Base-by-base conservation (phyloP, 2,888 invertebrate species). In the Cephus spinipes region DNA sequence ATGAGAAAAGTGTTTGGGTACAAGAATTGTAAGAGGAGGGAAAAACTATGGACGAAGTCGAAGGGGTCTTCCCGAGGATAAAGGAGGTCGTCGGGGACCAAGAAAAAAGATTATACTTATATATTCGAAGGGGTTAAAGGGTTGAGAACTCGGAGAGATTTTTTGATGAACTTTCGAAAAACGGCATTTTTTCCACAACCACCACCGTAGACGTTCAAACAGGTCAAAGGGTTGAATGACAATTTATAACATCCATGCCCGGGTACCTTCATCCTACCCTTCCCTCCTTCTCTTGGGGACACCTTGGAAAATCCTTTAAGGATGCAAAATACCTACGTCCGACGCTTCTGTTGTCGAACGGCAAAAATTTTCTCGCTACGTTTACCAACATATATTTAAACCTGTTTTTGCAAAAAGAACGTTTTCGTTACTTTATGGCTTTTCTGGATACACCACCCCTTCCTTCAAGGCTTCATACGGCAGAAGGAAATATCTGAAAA, bases 191-290 rank as follows among this genome's bases (percentile, higher is more conserved):
- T 69, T 69, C 40, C 40, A 40, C 23, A 40, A 40, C 40, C 40
- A 40, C 23, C 40, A 40, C 40, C 40, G 15, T 23, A 40, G 23
- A 40, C 40, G 40, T 15, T 40, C 23, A 40, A 40, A 40, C 40
- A 40, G 40, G 40, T 40, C 40, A 73, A 73, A 73, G 73, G 73
- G 73, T 73, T 73, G 73, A 73, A 73, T 73, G 71, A 69, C 71
- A 33, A 69, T 69, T 69, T 69, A 69, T 69, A 69, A 33, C 71
- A 15, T 33, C 71, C 33, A 30, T 31, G 71, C 71, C 71, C 33
- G 31, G 71, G 15, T 30, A 69, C 71, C 40, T 40, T 40, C 40
- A 40, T 40, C 40, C 15, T 6, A 40, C 40, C 40, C 40, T 40
- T 15, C 23, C 40, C 23, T 23, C 40, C 40, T 40, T 40, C 23